phyloP scores from a whole-genome alignment of 2,888 invertebrate genomes.

The Caprella mutica region DNA sequence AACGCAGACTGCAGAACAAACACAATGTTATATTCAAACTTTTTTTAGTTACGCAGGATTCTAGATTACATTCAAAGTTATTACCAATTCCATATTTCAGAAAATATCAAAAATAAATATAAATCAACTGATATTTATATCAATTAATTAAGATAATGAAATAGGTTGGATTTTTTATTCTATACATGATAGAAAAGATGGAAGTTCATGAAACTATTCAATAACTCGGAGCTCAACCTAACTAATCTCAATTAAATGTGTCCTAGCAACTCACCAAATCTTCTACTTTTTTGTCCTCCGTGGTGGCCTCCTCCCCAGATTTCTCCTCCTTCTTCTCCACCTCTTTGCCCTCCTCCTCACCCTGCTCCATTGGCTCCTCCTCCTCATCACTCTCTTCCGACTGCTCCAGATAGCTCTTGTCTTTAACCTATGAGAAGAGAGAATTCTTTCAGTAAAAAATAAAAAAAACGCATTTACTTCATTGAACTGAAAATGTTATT shows the following conservation, averaged over 20 bases:
- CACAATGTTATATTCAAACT: neutral
- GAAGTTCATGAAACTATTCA: neutral
- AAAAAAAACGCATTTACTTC: too few relatives aligned
- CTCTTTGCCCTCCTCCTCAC: constrained; percentile 13
- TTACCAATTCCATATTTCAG: too few relatives aligned
- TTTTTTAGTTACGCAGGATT: neutral
- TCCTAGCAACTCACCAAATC: constrained; percentile 23
- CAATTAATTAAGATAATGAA: neutral
- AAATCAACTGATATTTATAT: neutral
- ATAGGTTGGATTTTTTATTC: neutral
- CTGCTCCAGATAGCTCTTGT: too few relatives aligned
- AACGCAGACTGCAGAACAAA: constrained; percentile 62
- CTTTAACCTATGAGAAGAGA: too few relatives aligned
- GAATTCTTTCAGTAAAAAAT: too few relatives aligned
- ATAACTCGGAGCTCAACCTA: neutral
- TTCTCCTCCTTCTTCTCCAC: constrained; percentile 17
- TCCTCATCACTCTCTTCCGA: constrained; percentile 1
- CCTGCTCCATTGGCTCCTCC: constrained; percentile 18
- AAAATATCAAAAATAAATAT: too few relatives aligned
- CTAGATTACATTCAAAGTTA: neutral
- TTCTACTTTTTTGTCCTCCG: constrained; percentile 33
- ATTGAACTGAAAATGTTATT: too few relatives aligned
- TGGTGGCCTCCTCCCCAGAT: constrained; percentile 21
- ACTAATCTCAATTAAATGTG: neutral
- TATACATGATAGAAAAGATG: neutral